Evolutionary conservation across 2,888 invertebrate genomes (phyloP).

Genomic region (Seira sanloemensis): DNA sequence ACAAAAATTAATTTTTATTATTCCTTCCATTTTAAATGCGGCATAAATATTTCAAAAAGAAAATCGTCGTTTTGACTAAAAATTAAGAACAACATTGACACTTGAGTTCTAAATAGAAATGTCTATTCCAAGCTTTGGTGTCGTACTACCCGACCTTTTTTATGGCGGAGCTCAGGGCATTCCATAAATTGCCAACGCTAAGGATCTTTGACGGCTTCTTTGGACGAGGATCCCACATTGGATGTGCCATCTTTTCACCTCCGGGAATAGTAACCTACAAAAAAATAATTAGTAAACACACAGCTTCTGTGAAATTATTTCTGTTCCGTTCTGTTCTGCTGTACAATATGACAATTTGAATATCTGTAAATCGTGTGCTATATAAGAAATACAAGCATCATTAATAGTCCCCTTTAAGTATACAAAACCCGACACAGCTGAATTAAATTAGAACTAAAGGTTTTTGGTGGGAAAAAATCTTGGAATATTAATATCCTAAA

Average conservation of each 20-base stretch:
- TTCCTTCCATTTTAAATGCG: neutral
- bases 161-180: neutral
- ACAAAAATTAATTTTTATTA: neutral
- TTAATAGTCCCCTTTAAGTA: neutral
- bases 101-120: neutral
- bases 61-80: neutral
- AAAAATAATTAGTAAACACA: too few species aligned
- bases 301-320: too few species aligned
- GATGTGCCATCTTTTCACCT: conserved; percentile 16
- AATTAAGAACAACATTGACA: neutral
- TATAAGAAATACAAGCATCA: neutral
- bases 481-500: too few species aligned
- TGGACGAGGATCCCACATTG: conserved; percentile 7
- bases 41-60: too few species aligned
- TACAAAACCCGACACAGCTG: neutral
- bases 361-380: neutral
- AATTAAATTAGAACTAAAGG: neutral
- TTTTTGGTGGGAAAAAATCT: neutral
- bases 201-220: conserved; percentile 25
- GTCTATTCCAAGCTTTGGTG: neutral
- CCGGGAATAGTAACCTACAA: conserved; percentile 19
- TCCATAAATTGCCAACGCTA: conserved; percentile 12
- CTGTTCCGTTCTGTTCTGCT: too few species aligned
- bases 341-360: neutral
- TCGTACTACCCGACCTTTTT: neutral